Evolutionary conservation across 2,113 vertebrate genomes (phyloP).

Genomic region (Coracopsis vasa): DNA sequence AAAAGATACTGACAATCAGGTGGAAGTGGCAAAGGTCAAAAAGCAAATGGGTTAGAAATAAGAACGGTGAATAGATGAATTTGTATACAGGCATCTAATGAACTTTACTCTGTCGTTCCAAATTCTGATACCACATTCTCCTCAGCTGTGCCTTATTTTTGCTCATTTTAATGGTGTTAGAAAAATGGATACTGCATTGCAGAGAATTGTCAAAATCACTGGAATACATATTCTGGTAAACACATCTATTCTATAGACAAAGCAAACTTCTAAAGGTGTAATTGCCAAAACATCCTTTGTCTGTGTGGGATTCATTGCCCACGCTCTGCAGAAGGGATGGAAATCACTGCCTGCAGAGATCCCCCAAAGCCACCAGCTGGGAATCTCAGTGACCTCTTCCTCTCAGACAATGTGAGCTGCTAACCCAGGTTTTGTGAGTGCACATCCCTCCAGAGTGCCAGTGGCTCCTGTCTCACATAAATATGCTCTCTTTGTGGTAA

Average conservation of each 20-base stretch:
- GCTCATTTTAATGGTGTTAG: neutral
- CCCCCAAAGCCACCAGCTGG: neutral
- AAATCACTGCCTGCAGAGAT: neutral
- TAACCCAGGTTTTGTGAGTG: neutral
- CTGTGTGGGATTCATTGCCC: neutral
- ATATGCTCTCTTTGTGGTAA: neutral
- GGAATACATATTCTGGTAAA: neutral
- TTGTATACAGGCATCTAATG: neutral
- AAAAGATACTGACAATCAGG: neutral
- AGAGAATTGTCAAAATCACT: neutral
- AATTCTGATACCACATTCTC: neutral
- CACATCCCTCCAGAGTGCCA: neutral
- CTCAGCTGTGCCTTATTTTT: neutral
- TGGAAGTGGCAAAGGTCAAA: neutral
- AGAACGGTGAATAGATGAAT: neutral
- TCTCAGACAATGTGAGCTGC: neutral
- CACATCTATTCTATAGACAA: neutral
- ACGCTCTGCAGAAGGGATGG: neutral
- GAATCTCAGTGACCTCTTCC: neutral
- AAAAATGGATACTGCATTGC: neutral
- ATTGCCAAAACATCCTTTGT: neutral
- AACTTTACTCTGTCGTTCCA: neutral
- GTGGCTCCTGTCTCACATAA: neutral
- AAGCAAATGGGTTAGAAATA: neutral
- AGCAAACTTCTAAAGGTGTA: neutral